Evolutionary conservation across 37 sponge, comb jelly and placozoan genomes (phyloP).

Genomic region (Beroe forskalii): DNA sequence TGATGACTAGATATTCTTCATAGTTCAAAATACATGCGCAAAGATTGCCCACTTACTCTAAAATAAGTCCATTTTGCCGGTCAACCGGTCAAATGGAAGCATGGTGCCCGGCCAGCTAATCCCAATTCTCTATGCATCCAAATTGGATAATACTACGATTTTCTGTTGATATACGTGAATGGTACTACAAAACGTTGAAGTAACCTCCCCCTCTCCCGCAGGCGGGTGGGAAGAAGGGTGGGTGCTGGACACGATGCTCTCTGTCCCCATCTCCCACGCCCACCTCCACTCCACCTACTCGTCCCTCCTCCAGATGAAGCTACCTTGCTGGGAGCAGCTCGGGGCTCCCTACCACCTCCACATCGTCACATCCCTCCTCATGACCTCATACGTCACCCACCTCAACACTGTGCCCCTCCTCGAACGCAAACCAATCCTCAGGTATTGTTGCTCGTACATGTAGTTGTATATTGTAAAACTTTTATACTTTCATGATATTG

Average conservation of each 20-base stretch:
- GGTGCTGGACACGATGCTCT: conserved; percentile 7
- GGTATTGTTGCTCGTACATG: neutral
- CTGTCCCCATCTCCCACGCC: conserved; percentile 12
- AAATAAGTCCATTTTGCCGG: no score
- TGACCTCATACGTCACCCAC: conserved; percentile 4
- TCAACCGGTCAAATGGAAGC: no score
- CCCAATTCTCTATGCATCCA: no score
- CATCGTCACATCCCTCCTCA: conserved; percentile 6
- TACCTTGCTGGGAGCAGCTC: conserved; percentile 47
- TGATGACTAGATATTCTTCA: no score
- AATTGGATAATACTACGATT: no score
- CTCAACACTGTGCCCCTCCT: conserved; percentile 40
- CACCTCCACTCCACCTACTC: conserved; percentile 52
- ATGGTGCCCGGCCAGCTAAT: no score
- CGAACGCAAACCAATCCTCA: conserved; percentile 21
- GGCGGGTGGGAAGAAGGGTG: conserved; percentile 39
- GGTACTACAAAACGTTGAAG: no score
- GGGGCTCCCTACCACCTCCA: conserved; percentile 49
- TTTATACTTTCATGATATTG: no score
- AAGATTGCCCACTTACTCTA: no score
- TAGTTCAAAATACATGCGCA: no score
- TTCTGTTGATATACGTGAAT: no score
- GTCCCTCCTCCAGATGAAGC: conserved; percentile 36
- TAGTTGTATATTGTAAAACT: no score
- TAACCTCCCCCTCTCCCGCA: neutral